A percentile compares a stretch with the other conserved stretches of the same genome.
These are phyloP conservation scores for Alca torda DNA, from an alignment of 2,797 vertebrate genomes.

Conservation along the genomic window DNA sequence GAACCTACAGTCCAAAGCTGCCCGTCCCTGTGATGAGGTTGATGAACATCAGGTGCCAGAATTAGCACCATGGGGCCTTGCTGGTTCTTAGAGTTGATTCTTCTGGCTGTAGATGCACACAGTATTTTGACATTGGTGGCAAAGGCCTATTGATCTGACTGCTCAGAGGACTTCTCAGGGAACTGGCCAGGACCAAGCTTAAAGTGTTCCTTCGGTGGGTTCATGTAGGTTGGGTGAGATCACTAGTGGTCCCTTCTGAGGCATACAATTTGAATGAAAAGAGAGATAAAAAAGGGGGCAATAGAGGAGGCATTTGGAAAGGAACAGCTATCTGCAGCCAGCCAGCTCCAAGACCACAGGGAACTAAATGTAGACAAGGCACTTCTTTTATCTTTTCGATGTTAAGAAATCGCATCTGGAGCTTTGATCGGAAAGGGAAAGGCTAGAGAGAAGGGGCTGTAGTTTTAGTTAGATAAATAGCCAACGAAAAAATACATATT, in stretches of 20 bases:
- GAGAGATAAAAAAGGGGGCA: background rate
- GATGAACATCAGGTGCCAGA: background rate
- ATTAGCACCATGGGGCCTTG: background rate
- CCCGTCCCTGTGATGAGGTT: background rate
- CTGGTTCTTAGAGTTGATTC: background rate
- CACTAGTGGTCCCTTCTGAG: background rate
- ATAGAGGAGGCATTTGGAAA: background rate
- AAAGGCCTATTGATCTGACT: background rate
- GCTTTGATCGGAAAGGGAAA: background rate
- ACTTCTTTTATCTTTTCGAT: constrained; percentile 9
- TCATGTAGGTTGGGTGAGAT: background rate
- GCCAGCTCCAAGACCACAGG: background rate
- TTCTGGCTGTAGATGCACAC: background rate
- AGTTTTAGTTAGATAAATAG: background rate
- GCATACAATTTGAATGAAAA: background rate
- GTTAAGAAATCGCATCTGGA: constrained; percentile 2
- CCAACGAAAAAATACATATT: background rate
- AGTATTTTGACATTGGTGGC: background rate
- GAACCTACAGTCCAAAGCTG: background rate
- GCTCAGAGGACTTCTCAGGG: background rate
- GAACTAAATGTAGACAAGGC: background rate
- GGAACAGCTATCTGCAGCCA: background rate
- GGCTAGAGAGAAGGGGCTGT: background rate
- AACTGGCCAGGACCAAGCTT: background rate
- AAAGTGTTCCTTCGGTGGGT: background rate